Evolutionary conservation across 2,797 vertebrate genomes (phyloP).

Genomic region (Acridotheres tristis): DNA sequence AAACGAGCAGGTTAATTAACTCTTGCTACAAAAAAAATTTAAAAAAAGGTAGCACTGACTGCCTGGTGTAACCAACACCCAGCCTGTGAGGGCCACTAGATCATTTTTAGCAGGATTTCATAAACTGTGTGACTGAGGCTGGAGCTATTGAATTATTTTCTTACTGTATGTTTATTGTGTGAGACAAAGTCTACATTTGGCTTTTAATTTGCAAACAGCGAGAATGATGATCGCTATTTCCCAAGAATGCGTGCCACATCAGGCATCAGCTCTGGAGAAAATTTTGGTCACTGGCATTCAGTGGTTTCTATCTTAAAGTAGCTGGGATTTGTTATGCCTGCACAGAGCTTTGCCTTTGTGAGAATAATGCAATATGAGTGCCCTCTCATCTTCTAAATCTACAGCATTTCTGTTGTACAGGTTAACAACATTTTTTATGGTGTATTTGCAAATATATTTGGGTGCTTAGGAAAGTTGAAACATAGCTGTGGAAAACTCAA

Average conservation of each 20-base stretch:
- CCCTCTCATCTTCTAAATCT: fast-evolving
- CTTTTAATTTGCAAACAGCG: background rate
- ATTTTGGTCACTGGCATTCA: background rate
- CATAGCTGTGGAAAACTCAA: background rate
- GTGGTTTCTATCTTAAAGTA: background rate
- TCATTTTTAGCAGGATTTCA: background rate
- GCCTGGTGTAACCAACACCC: no score
- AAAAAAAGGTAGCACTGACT: background rate
- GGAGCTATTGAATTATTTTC: background rate
- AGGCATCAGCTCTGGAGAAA: background rate
- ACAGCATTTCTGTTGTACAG: background rate
- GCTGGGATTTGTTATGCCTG: background rate
- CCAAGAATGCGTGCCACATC: fast-evolving
- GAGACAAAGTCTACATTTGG: background rate
- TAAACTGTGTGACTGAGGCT: fast-evolving
- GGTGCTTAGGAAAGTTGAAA: background rate
- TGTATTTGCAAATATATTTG: background rate
- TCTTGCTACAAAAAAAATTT: fast-evolving
- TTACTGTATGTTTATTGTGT: fast-evolving
- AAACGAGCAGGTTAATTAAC: fast-evolving
- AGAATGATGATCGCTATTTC: background rate
- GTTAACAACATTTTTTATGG: background rate
- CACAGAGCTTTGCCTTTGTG: background rate
- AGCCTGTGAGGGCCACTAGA: no score
- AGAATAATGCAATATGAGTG: background rate